phyloP scores from a whole-genome alignment of 2,797 vertebrate species.

The Pseudochaenichthys georgianus region DNA sequence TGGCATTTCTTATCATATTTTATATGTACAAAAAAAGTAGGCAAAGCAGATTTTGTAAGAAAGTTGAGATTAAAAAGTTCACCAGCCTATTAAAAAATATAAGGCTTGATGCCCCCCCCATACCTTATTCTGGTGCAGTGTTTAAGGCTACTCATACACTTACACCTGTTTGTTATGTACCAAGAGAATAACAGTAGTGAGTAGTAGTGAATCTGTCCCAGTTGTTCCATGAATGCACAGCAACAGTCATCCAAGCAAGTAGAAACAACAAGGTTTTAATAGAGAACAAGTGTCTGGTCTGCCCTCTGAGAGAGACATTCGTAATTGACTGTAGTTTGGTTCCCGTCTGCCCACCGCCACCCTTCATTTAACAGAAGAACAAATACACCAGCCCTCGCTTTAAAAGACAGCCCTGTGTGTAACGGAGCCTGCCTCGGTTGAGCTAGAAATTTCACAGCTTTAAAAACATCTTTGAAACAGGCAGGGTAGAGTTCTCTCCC shows the following conservation, averaged over 20 bases:
- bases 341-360: conserved; percentile 68
- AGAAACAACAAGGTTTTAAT: conserved; percentile 55
- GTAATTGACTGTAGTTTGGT: conserved; percentile 74
- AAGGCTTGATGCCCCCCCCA: too few relatives aligned
- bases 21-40: neutral
- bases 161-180: neutral
- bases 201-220: neutral
- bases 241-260: conserved; percentile 19
- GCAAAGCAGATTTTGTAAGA: too few relatives aligned
- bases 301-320: conserved; percentile 73
- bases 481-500: conserved; percentile 78
- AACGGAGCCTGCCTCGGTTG: conserved; percentile 66
- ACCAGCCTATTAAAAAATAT: too few relatives aligned
- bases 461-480: conserved; percentile 86
- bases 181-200: neutral
- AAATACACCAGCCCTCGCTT: conserved; percentile 66
- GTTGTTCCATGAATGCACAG: conserved; percentile 26
- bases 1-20: too few relatives aligned
- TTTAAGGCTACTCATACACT: neutral
- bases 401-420: conserved; percentile 73
- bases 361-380: conserved; percentile 77
- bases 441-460: conserved; percentile 82
- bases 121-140: too few relatives aligned
- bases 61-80: too few relatives aligned
- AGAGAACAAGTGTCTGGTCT: conserved; percentile 66